Conservation (phyloP, 1,140 invertebrate genomes). For the Euglossa dilemma region DNA sequence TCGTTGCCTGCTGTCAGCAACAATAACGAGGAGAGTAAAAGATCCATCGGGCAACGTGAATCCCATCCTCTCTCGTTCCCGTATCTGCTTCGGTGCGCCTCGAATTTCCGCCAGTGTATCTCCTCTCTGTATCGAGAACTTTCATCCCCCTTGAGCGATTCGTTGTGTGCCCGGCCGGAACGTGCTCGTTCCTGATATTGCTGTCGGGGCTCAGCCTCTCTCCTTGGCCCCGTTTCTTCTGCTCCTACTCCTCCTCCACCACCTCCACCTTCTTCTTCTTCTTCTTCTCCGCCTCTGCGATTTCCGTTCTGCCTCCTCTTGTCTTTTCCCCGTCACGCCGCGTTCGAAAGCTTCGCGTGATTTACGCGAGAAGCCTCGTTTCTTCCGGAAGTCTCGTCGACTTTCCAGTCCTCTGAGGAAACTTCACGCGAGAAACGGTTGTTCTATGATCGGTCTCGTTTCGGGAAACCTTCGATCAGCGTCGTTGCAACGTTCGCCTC, state of each 20-base stretch:
- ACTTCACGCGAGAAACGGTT: no score
- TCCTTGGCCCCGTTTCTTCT: conserved; percentile 45
- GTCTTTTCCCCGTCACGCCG: neutral
- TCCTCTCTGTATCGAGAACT: conserved; percentile 50
- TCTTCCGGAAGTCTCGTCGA: no score
- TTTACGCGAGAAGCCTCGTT: no score
- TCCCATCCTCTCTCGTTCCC: conserved; percentile 35
- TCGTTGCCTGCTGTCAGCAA: conserved; percentile 50
- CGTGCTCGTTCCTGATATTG: conserved; percentile 54
- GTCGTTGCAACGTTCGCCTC: no score
- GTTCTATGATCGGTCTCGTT: no score
- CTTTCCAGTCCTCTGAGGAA: no score
- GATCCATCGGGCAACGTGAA: conserved; percentile 51
- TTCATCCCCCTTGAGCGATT: conserved; percentile 50
- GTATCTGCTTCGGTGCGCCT: conserved; percentile 52
- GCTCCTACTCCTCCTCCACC: neutral
- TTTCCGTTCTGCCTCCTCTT: neutral
- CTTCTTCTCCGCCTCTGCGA: neutral
- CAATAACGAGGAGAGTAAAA: conserved; percentile 54
- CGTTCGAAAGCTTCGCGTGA: no score
- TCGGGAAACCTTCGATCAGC: no score
- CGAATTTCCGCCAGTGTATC: conserved; percentile 47
- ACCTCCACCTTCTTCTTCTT: neutral
- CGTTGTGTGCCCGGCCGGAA: conserved; percentile 40
- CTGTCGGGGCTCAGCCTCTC: conserved; percentile 53